Base-by-base conservation (phyloP, 2,113 vertebrate genomes). In the Periophthalmodon schlosseri region DNA sequence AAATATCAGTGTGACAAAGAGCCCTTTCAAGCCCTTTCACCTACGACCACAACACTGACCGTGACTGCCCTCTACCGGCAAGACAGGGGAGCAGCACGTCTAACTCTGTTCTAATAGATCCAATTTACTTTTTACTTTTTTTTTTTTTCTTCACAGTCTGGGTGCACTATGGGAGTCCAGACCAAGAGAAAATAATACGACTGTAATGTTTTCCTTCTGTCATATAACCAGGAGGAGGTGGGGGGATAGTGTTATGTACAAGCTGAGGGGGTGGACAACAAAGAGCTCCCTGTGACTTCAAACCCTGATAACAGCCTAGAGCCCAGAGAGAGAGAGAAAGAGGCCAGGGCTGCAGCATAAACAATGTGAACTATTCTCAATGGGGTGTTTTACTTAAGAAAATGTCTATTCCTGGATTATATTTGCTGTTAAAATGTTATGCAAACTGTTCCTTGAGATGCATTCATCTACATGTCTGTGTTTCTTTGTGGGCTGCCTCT, bases 1-100 rank as follows among this genome's bases (percentile, higher is more conserved):
- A 63, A 39, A 50, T 23, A 14, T 0, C 39, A 66, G 10, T 0
- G 47, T 12, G 44, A 68, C 33, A 85, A 73, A 67, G 23, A 67
- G 24, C 33, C 56, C 28, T 60, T 87, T 85, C 72, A 75, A 67
- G 24, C 33, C 56, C 28, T 60, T 87, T 85, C 72, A 75, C 33
- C 16, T 14, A 18, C 2, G 2, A 58, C 5, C 1, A 69, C 66
- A 76, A 68, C 50, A 56, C 44, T 20, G 14, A 39, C 70, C 70
- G 54, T 71, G 68, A 4, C 52, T 65, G 4, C 84, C 79, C 81
- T 80, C 88, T 90, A 44, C 4, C 73, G 90, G 81, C 54, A 64
- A 72, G 7, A 70, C 61, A 57, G 11, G 2, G 57, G 56, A 69
- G 78, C 28, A 69, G 73, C 82, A 21, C 10, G 15, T 33, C 72